phyloP scores from a whole-genome alignment of 1,140 invertebrate genomes.

The Diabrotica virgifera region DNA sequence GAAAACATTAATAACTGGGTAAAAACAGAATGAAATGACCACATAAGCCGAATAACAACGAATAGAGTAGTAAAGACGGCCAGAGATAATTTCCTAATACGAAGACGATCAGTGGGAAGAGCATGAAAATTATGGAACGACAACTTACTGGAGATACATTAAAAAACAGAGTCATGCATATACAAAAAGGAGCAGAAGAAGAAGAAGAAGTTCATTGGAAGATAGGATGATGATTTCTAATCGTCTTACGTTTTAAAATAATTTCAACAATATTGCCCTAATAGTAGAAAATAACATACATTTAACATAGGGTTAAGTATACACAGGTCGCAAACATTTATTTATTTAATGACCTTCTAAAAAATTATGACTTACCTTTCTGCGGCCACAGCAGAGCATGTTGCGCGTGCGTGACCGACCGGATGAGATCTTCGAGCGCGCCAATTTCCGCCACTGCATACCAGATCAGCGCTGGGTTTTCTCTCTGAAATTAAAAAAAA shows the following conservation, averaged over 20 bases:
- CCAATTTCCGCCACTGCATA: constrained; percentile 73
- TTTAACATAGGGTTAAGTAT: background rate
- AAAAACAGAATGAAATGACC: too few species aligned
- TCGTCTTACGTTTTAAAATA: background rate
- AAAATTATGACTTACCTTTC: constrained; percentile 63
- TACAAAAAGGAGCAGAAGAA: too few species aligned
- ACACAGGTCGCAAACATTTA: background rate
- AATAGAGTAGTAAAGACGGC: too few species aligned
- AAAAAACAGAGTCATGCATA: too few species aligned
- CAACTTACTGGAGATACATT: too few species aligned
- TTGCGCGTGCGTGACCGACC: constrained; percentile 72
- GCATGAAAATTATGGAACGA: too few species aligned
- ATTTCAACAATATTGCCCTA: background rate
- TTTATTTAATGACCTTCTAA: background rate
- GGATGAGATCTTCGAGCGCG: constrained; percentile 68
- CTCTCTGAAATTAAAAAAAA: constrained; percentile 31
- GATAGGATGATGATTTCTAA: background rate
- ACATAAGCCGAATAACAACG: too few species aligned
- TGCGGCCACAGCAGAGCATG: constrained; percentile 84
- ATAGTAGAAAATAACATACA: background rate
- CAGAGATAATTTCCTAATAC: too few species aligned
- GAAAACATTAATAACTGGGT: too few species aligned
- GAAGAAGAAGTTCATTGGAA: too few species aligned
- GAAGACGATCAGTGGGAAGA: too few species aligned
- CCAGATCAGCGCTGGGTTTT: constrained; percentile 47